Base-by-base conservation (phyloP, 2,888 invertebrate genomes). In the Phania funesta region DNA sequence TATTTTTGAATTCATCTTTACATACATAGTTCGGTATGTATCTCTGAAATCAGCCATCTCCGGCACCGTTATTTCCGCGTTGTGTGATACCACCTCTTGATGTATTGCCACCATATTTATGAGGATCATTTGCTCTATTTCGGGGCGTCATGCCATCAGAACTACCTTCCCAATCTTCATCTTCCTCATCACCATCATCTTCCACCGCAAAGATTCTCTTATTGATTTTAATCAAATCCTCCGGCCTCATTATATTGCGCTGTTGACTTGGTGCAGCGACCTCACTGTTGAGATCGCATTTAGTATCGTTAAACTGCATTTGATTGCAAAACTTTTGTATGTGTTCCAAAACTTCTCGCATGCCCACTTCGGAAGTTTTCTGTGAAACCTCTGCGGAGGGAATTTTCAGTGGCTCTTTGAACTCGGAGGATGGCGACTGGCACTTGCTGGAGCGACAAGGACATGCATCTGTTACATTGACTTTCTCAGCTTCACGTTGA, bases 311-410 rank as follows among this genome's bases (percentile, higher is more conserved):
- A 1, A 80, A 35, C 70, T 87, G 84, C 76, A 87, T 83, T 80
- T 88, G 85, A 4, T 78, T 86, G 83, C 85, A 89, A 71, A 87
- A 86, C 60, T 87, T 87, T 75, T 89, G 86, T 48, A 89, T 84
- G n/a, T 87, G 87, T 20, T 87, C 89, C 80, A 89, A 80, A 5
- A 90, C 85, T 75, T 89, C 88, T 6, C 85, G 88, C 65, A 89
- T 86, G 7, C 86, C 87, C 65, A 87, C 67, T 3, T 87, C 88
- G 7, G 89, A 89, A 6, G 90, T 87, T 68, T 89, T 89, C 0
- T 77, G 83, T 26, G 84, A 86, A 5, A 89, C 35, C 0, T 87
- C 86, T 38, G 86, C 87, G 0, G 86, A 85, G 2, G 84, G 84
- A 0, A 85, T 81, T 7, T 83, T 87, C 8, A 60, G 84, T 1